Evolutionary conservation across 2,888 invertebrate genomes (phyloP), one percentile per base, ranked within the genome.

Genomic region (Pilophorus perplexus): DNA sequence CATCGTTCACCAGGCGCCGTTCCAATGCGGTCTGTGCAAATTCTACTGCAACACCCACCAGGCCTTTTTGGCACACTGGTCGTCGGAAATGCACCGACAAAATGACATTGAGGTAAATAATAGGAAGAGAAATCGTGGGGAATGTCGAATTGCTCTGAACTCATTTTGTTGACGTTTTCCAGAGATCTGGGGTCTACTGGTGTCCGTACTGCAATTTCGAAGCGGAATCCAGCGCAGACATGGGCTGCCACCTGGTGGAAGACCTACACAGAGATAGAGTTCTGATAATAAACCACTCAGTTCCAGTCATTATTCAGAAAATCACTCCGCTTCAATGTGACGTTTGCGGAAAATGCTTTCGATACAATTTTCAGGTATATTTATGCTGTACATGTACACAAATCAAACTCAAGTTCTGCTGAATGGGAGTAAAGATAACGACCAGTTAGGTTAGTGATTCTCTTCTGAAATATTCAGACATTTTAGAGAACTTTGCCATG

Each of bases 11-110:
- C 89, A 92, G 73, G 86, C 89, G 50, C 92, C 91, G 0, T 94
- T 87, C 75, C 93, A 92, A 77, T 94, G 94, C 75, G 84, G 84
- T 42, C 82, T 88, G 12, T 94, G 94, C 75, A 84, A 84, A 66
- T 94, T 90, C 77, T 94, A 90, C 76, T 88, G 89, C 72, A 91
- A 92, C 75, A 88, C 85, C 73, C 82, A 84, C 68, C 82, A 83
- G 57, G 83, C 82, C 64, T 90, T 88, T 74, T 79, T 87, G 74
- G 80, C 80, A 28, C 91, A 92, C 75, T 91, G 90, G 90, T 79
- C 80, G 68, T 87, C 89, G 3, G 76, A 80, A 1, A 80, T 81
- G 20, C 90, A 90, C 71, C 78, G 79, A 28, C 75, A 78, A 27
- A 81, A 77, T 25, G 80, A 82, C 2, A 73, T 76, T 1, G 76